phyloP scores from a whole-genome alignment of 2,113 vertebrate genomes.

The Oryzias celebensis region DNA sequence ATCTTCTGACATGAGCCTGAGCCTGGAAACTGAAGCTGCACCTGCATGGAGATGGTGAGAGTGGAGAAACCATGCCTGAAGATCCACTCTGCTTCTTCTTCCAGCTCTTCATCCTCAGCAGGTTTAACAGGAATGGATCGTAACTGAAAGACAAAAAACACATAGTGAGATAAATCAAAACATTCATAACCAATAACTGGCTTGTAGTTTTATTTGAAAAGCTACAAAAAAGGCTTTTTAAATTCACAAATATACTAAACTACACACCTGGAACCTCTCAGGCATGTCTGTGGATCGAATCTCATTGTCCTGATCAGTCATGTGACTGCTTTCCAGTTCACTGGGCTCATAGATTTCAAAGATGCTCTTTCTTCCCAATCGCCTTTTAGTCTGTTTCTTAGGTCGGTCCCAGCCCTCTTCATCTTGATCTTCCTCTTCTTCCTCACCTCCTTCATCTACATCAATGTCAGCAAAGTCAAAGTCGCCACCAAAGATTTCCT shows the following conservation, averaged over 20 bases:
- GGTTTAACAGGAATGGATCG: constrained; percentile 89
- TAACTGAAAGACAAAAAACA: constrained; percentile 72
- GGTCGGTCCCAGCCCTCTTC: constrained; percentile 92
- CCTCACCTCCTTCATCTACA: constrained; percentile 92
- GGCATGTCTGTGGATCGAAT: constrained; percentile 97
- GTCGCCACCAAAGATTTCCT: constrained; percentile 98
- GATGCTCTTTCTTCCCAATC: constrained; percentile 93
- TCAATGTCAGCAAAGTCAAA: constrained; percentile 98
- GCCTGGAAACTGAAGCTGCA: constrained; percentile 40
- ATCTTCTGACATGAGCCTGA: too few relatives aligned
- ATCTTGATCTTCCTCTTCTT: constrained; percentile 93
- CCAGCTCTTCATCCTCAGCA: constrained; percentile 95
- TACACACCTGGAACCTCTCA: constrained; percentile 93
- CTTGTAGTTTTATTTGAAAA: too few relatives aligned
- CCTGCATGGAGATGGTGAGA: constrained; percentile 96
- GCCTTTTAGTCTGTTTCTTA: constrained; percentile 93
- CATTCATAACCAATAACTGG: too few relatives aligned
- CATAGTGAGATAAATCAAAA: not conserved
- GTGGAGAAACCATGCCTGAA: constrained; percentile 97
- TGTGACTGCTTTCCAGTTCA: constrained; percentile 96
- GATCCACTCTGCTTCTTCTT: constrained; percentile 99
- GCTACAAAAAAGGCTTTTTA: too few relatives aligned
- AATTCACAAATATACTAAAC: not conserved
- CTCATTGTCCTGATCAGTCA: constrained; percentile 98
- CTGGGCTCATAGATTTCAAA: constrained; percentile 98